Base-by-base conservation (phyloP, 92 coral and sea anemone genomes). In the Phymanthus crucifer region DNA sequence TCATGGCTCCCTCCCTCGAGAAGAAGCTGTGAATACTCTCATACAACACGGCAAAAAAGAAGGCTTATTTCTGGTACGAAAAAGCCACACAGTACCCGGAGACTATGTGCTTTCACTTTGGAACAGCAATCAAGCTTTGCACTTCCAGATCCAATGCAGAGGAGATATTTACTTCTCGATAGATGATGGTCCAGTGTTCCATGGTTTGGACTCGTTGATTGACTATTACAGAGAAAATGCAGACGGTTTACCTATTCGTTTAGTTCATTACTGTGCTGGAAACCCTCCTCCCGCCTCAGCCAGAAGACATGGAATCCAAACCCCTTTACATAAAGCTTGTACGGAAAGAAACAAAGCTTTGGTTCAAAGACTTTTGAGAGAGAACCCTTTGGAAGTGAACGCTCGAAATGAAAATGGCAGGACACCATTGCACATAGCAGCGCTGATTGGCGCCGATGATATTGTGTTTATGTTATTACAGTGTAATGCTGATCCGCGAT, bases 121-220 rank as follows among this genome's bases (percentile, higher is more conserved):
- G 99, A 87, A 87, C 58, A 87, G 68, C 7, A 88, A 89, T 76
- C 95, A 93, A 86, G 96, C 97, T 31, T 90, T 85, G 80, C 99
- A 95, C 88, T 95, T 93, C 40, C 99, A 95, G 70, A 95, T 95
- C 16, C 95, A 90, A 80, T 86, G 88, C 76, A 95, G 94, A 36
- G 99, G 99, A 31, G 98, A 91, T 19, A 86, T 86, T 19, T 89
- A 84, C 67, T 95, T 90, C 71, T 87, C 95, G 33, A 93, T 95
- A 47, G 99, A 95, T 78, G 99, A 95, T 78, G 99, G 99, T 29
- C 99, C 99, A 6, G 83, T 87, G 24, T 95, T 95, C 72, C 90
- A 91, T 50, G 99, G 99, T 17, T 56, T 95, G 52, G 99, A 95
- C 66, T 74, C 94, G 11, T 88, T 95, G 61, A 78, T 95, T 35